Evolutionary conservation across 2,113 vertebrate genomes (phyloP).

Genomic region (Zapus hudsonius): DNA sequence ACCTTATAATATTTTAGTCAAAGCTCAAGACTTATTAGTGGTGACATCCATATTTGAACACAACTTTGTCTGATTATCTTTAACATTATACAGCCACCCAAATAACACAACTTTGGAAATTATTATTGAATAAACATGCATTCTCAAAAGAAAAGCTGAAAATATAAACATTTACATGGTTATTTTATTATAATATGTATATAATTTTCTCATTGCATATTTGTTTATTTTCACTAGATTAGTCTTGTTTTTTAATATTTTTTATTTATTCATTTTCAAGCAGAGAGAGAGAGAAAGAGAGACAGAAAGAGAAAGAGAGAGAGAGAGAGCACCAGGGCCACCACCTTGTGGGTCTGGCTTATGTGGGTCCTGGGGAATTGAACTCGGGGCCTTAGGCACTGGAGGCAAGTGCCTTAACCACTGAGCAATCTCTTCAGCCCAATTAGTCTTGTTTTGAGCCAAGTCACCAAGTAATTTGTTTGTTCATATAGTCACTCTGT

Average conservation of each 20-base stretch:
- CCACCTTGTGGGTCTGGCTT: too few species aligned
- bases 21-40: background rate
- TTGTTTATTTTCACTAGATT: background rate
- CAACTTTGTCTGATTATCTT: background rate
- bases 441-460: background rate
- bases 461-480: background rate
- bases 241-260: background rate
- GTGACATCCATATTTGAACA: background rate
- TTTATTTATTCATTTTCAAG: too few species aligned
- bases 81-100: background rate
- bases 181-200: background rate
- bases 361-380: too few species aligned
- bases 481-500: background rate
- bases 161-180: background rate
- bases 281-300: too few species aligned
- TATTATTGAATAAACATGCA: background rate
- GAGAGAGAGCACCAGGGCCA: too few species aligned
- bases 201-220: slow-evolving; percentile 1
- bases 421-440: too few species aligned
- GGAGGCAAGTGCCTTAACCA: too few species aligned
- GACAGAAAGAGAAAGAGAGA: too few species aligned
- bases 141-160: slow-evolving; percentile 24
- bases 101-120: background rate
- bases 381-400: too few species aligned
- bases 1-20: background rate